Evolutionary conservation across 2,888 invertebrate genomes (phyloP), one percentile per base, ranked within the genome.

Genomic region (Selenia dentaria): DNA sequence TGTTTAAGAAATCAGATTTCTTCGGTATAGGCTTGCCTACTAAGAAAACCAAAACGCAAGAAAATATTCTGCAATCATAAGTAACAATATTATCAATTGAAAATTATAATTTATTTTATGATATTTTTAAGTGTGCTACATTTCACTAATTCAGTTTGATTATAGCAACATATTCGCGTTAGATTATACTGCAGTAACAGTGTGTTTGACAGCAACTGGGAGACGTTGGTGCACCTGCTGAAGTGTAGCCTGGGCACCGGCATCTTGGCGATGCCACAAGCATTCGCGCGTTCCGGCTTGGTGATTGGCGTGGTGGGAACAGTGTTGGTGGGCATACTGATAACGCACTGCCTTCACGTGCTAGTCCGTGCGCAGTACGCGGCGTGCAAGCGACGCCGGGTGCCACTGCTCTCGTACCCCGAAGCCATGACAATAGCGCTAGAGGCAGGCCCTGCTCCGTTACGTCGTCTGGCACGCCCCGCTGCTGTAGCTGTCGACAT

Each of bases 211-310:
- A 96, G 96, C 59, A 95, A 96, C 80, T 77, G 92, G 51, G 96
- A 97, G 76, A 96, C 97, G 0, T 84, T 97, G 60, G 93, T 97
- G 59, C 97, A 97, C 72, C 86, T 98, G 64, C 87, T 98, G 38
- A 98, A 98, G 78, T 97, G 97, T 58, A 96, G 97, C 70, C 90
- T 98, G 46, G 98, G 98, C 1, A 98, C 98, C 0, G 99, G 99
- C 0, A 96, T 98, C 57, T 86, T 98, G 55, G 98, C 98, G 5
- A 96, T 99, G 95, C 98, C 98, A 4, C 94, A 95, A 69, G 98
- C 97, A n/a, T 96, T 97, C 79, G 93, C 93, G 58, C 94, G 97
- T 74, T 93, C 98, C 2, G 98, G 98, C 0, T 92, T 97, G 27
- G 79, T 95, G 54, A 94, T 94, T 13, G 98, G 97, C 6, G 83